phyloP scores from a whole-genome alignment of 2,888 invertebrate species.

The Eilema caniola region DNA sequence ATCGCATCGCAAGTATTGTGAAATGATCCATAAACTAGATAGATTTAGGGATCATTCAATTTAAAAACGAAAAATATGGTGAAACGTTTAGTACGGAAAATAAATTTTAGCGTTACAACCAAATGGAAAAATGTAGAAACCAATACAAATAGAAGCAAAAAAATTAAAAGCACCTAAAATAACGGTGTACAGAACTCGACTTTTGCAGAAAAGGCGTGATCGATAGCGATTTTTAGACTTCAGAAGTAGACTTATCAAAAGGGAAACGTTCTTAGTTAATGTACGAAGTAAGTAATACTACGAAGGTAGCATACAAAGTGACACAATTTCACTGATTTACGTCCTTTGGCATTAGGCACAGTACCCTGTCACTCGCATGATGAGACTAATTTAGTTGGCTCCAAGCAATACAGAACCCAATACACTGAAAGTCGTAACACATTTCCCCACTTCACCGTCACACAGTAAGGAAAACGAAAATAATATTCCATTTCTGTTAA shows the following conservation, averaged over 20 bases:
- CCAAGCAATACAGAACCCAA: conserved; percentile 21
- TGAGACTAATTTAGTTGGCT: conserved; percentile 22
- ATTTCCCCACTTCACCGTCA: conserved; percentile 18
- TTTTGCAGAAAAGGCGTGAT: no score
- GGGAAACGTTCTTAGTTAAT: background rate
- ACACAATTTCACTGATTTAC: conserved; percentile 5
- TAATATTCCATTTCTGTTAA: conserved; percentile 30
- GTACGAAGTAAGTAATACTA: no score
- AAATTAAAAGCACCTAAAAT: no score
- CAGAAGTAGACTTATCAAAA: no score
- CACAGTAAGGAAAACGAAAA: conserved; percentile 22
- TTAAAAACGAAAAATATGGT: background rate
- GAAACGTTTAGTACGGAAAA: background rate
- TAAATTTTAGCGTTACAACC: background rate
- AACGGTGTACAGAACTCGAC: no score
- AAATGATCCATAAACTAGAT: background rate
- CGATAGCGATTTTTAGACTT: no score
- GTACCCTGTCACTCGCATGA: conserved; percentile 21
- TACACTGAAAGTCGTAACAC: conserved; percentile 18
- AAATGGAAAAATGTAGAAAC: background rate
- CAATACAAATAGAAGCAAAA: background rate
- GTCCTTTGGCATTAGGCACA: conserved; percentile 7
- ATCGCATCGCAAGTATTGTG: background rate
- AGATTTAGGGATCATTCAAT: background rate
- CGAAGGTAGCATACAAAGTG: background rate